A percentile compares a stretch with the other conserved stretches of the same genome.
Conservation (phyloP, 2,797 vertebrate species). For the Graptemys geographica region DNA sequence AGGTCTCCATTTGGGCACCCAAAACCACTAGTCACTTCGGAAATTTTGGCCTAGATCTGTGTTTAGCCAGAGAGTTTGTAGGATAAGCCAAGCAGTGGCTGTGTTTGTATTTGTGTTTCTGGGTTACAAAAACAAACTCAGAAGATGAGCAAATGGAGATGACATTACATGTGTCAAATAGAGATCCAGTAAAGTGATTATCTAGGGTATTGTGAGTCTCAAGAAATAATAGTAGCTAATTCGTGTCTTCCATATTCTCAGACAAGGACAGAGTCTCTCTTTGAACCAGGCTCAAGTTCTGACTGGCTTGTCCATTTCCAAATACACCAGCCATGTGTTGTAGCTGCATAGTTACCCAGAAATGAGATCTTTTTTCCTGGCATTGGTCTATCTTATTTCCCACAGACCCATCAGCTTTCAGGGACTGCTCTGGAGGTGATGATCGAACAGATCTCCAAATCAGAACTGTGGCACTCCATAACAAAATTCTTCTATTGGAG, state of each 20-base stretch:
- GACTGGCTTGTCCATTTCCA: background rate
- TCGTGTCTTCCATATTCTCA: background rate
- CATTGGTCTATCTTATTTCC: background rate
- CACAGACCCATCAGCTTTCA: slow-evolving; percentile 56
- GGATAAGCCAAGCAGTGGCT: background rate
- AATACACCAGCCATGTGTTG: background rate
- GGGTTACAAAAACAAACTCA: background rate
- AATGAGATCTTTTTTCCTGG: background rate
- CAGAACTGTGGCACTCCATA: slow-evolving; percentile 5
- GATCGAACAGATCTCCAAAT: background rate
- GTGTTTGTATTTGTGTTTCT: background rate
- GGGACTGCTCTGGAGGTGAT: slow-evolving; percentile 21
- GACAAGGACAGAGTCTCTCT: background rate
- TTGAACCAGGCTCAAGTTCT: background rate
- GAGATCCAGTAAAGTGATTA: background rate
- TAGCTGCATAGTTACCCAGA: background rate
- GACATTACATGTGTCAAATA: slow-evolving; percentile 2
- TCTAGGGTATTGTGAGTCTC: background rate
- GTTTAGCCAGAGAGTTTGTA: background rate
- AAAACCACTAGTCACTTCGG: background rate
- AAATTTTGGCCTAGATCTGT: background rate
- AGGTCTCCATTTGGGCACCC: background rate
- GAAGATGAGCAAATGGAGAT: background rate
- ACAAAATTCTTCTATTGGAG: background rate
- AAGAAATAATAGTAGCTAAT: slow-evolving; percentile 30